A percentile compares a stretch with the other conserved stretches of the same genome.
Conservation (phyloP, 2,113 vertebrate genomes). For the Heptranchias perlo region DNA sequence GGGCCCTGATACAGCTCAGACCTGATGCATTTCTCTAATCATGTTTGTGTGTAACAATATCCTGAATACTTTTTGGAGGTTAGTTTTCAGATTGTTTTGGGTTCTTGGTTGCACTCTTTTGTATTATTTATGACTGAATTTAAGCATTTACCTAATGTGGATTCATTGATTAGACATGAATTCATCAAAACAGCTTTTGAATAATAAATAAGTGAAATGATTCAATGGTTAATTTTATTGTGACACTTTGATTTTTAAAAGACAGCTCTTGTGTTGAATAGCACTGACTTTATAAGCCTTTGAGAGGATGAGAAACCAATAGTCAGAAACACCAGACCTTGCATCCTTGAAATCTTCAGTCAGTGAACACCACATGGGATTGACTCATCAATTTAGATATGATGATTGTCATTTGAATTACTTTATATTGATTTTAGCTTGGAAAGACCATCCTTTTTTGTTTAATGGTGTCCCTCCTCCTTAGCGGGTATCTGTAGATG, state of each 20-base stretch:
- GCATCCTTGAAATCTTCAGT: background rate
- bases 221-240: background rate
- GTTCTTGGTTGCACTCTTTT: background rate
- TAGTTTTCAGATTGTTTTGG: background rate
- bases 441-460: background rate
- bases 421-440: background rate
- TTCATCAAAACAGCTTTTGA: background rate
- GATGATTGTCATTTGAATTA: background rate
- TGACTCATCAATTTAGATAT: background rate
- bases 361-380: no score
- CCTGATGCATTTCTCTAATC: background rate
- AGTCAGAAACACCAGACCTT: background rate
- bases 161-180: background rate
- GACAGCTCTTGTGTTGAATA: background rate
- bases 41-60: background rate
- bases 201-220: background rate
- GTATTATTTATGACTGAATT: background rate
- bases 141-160: background rate
- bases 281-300: background rate
- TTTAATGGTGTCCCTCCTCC: background rate
- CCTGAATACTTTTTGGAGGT: background rate
- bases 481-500: background rate
- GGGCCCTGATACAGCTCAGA: background rate
- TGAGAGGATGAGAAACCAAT: background rate
- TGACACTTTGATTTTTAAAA: background rate